Evolutionary conservation across 2,113 vertebrate species (phyloP).

Genomic region (Orthonyx spaldingii): DNA sequence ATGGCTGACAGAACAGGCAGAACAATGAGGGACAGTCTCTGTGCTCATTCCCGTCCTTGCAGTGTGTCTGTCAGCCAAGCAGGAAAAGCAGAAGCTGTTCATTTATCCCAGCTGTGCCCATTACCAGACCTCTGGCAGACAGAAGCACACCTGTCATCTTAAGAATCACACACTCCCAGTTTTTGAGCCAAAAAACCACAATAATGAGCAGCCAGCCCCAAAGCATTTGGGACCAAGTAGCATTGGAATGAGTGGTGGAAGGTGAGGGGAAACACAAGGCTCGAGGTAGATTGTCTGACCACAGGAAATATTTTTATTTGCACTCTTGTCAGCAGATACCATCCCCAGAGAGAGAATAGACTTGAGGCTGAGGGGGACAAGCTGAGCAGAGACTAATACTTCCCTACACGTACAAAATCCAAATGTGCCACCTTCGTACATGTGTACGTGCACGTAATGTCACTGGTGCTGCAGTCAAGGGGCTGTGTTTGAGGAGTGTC

Average conservation of each 20-base stretch:
- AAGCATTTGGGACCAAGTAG: rapidly evolving
- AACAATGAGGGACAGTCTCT: background rate
- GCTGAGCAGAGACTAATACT: too few species aligned
- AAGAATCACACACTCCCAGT: background rate
- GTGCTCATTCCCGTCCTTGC: background rate
- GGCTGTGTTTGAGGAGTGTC: background rate
- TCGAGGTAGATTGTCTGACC: background rate
- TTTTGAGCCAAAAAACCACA: background rate
- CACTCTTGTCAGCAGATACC: background rate
- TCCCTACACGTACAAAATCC: too few species aligned
- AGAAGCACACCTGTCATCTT: background rate
- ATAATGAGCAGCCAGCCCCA: background rate
- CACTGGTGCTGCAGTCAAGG: background rate
- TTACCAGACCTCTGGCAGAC: background rate
- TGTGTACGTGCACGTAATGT: background rate
- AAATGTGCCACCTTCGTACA: rapidly evolving
- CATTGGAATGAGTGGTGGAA: background rate
- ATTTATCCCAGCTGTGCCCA: background rate
- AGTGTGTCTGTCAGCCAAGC: background rate
- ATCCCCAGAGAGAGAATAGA: too few species aligned
- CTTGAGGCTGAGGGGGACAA: too few species aligned
- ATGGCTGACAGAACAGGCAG: background rate
- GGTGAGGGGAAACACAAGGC: background rate
- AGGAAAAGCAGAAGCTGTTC: background rate
- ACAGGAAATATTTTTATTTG: background rate